Evolutionary conservation across 92 coral and sea anemone genomes (phyloP).

Genomic region (Parazoanthus atlanticus): DNA sequence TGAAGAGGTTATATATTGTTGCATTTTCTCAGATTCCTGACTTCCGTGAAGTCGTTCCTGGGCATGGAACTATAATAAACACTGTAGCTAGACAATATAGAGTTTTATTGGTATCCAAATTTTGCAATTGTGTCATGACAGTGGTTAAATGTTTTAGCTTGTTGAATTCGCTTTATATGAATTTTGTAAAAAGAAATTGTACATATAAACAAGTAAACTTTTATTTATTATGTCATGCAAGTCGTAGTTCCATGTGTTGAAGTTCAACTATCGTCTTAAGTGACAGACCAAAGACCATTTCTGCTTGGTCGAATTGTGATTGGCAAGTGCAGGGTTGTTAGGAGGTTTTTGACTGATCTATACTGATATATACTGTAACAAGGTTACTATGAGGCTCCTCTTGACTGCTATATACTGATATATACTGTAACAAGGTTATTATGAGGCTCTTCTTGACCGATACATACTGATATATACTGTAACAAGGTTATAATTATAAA

Average conservation of each 20-base stretch:
- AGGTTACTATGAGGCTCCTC: no score
- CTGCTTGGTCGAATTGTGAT: neutral
- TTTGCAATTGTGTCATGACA: slow-evolving; percentile 18
- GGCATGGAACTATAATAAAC: slow-evolving; percentile 7
- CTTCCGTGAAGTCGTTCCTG: slow-evolving; percentile 33
- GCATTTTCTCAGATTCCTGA: neutral
- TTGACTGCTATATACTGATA: no score
- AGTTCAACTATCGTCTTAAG: slow-evolving; percentile 15
- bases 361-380: no score
- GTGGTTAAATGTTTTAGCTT: slow-evolving; percentile 19
- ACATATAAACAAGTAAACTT: slow-evolving; percentile 34
- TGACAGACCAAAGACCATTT: neutral
- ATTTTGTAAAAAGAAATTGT: slow-evolving; percentile 41
- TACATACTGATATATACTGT: no score
- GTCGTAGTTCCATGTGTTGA: slow-evolving; percentile 4
- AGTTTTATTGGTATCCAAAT: slow-evolving; percentile 33
- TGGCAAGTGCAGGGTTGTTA: neutral
- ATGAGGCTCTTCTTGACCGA: no score
- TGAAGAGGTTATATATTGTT: neutral
- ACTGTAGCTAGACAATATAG: slow-evolving; percentile 16
- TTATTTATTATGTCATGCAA: slow-evolving; percentile 39
- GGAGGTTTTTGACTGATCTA: no score
- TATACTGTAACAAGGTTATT: no score
- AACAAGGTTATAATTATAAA: no score
- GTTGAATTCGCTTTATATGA: slow-evolving; percentile 31